phyloP scores from a whole-genome alignment of 2,113 vertebrate genomes.

The Amphilophus citrinellus region DNA sequence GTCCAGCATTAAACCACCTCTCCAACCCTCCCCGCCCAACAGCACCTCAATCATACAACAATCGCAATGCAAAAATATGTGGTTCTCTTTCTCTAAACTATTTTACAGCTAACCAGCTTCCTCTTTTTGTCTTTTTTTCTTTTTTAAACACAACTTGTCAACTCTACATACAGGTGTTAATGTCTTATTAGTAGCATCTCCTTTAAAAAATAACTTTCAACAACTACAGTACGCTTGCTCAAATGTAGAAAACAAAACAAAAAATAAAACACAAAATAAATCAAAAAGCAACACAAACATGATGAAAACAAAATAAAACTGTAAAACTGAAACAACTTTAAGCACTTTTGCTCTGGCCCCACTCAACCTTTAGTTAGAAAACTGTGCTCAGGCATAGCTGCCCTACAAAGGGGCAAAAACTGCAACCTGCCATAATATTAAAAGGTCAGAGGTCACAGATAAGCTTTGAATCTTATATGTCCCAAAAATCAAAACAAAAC shows the following conservation, averaged over 20 bases:
- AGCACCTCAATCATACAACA: constrained; percentile 66
- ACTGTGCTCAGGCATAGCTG: constrained; percentile 45
- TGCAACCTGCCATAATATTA: not conserved
- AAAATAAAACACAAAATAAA: constrained; percentile 29
- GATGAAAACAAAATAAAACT: not conserved
- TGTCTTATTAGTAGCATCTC: constrained; percentile 72
- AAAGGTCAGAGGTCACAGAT: constrained; percentile 12
- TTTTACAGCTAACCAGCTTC: constrained; percentile 64
- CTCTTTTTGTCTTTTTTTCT: constrained; percentile 24
- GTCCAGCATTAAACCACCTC: constrained; percentile 49
- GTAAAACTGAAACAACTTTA: constrained; percentile 6
- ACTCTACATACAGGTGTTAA: constrained; percentile 71
- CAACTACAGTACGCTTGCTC: constrained; percentile 64
- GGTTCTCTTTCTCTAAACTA: constrained; percentile 76
- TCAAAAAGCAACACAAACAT: constrained; percentile 8
- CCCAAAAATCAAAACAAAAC: not conserved
- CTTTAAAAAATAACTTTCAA: constrained; percentile 51
- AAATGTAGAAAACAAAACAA: constrained; percentile 51
- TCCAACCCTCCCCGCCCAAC: constrained; percentile 24
- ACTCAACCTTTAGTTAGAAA: constrained; percentile 27
- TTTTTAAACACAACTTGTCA: constrained; percentile 64
- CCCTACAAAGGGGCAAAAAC: constrained; percentile 24
- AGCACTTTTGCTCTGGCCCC: constrained; percentile 41
- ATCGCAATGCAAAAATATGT: constrained; percentile 79
- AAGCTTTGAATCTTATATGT: not conserved